Evolutionary conservation across 2,888 invertebrate genomes (phyloP), one percentile per base, ranked within the genome.

Genomic region (Ceriagrion tenellum): DNA sequence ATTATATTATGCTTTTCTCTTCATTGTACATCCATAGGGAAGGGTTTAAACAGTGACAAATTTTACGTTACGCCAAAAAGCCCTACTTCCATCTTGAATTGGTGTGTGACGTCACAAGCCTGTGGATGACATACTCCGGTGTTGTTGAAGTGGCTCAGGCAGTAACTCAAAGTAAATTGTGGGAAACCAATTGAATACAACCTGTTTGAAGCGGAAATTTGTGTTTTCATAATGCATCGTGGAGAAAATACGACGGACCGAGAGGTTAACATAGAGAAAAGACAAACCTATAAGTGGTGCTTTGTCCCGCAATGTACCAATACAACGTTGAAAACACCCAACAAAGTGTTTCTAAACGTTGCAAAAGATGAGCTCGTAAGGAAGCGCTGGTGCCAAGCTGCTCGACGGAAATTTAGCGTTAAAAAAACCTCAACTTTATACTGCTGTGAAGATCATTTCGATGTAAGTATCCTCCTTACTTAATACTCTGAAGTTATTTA

Each of bases 311-410:
- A 69, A 69, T 69, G 69, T 69, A 23, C 69, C 69, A 69, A 69
- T 69, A 69, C 69, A 69, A 69, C n/a, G 4, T 69, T 69, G 69
- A 69, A 69, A 69, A 69, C 69, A 69, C 69, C 69, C 12, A 69
- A 69, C 69, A 69, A 69, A 69, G 69, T 69, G 69, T 69, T 69
- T 69, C 69, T 69, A 69, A 69, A 69, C 69, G 69, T 69, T n/a
- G 69, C 10, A 23, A 69, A 69, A 69, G 69, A 69, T 69, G 69
- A 69, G 69, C 69, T 69, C 69, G n/a, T 69, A 6, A 69, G n/a
- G n/a, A 69, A 69, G 69, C 69, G 69, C 20, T 69, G 69, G 69
- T 69, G 69, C 69, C 69, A 69, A 69, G n/a, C 69, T 69, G 69
- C 69, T 69, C 69, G 69, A 69, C 69, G 69, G 69, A 69, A 69